Conservation (phyloP, 1,140 invertebrate species). For the Zaprionus camerounensis region DNA sequence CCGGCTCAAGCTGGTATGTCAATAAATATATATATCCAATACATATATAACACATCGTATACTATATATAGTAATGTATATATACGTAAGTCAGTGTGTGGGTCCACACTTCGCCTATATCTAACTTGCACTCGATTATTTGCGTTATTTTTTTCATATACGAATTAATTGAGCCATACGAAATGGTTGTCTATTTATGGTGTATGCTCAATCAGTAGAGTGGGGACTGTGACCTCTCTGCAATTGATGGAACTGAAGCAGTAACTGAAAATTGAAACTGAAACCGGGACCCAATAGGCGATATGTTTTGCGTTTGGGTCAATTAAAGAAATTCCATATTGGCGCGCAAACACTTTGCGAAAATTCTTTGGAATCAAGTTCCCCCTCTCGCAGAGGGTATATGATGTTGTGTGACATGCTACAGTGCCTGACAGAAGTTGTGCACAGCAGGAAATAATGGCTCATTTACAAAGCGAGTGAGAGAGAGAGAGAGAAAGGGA, state of each 20-base stretch:
- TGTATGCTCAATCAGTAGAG: conserved; percentile 46
- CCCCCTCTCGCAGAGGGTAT: background rate
- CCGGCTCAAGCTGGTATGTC: conserved; percentile 59
- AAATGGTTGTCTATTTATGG: conserved; percentile 64
- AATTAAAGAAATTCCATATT: conserved; percentile 34
- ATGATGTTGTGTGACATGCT: background rate
- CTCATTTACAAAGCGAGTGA: conserved; percentile 11
- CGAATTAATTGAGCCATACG: conserved; percentile 69
- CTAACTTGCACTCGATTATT: conserved; percentile 65
- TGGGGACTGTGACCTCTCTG: conserved; percentile 39
- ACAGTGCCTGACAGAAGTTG: conserved; percentile 8
- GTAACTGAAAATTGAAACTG: conserved; percentile 18
- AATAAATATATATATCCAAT: conserved; percentile 12
- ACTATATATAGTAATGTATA: conserved; percentile 16
- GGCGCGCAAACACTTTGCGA: background rate
- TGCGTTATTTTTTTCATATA: conserved; percentile 63
- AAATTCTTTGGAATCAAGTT: background rate
- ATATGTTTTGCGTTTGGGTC: conserved; percentile 27
- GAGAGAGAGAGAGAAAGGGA: background rate
- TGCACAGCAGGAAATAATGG: conserved; percentile 16
- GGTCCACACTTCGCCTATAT: conserved; percentile 44
- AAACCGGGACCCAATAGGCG: conserved; percentile 9
- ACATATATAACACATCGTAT: background rate
- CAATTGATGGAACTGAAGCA: conserved; percentile 27
- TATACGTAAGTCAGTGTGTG: background rate